Evolutionary conservation across 2,888 invertebrate species (phyloP).

Genomic region (Schizotus pectinicornis): DNA sequence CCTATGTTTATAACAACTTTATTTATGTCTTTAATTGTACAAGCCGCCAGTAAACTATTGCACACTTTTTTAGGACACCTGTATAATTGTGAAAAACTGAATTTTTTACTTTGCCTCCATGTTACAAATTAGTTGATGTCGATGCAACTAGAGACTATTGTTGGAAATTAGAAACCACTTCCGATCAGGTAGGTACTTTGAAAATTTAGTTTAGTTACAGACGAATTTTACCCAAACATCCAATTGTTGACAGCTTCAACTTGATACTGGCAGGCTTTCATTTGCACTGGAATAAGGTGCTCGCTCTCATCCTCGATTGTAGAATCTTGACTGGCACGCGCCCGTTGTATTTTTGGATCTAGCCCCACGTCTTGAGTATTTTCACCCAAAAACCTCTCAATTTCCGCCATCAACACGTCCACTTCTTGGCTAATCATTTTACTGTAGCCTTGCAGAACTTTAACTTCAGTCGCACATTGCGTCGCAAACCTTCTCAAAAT

Average conservation of each 20-base stretch:
- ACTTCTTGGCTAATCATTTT: slow-evolving; percentile 32
- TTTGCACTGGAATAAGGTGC: slow-evolving; percentile 40
- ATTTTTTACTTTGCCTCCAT: too few relatives aligned
- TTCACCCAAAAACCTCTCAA: slow-evolving; percentile 41
- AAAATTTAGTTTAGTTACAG: too few relatives aligned
- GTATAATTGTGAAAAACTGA: too few relatives aligned
- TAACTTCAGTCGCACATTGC: slow-evolving; percentile 36
- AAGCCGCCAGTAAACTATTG: too few relatives aligned
- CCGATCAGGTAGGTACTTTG: too few relatives aligned
- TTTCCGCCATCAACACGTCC: slow-evolving; percentile 43
- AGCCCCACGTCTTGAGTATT: slow-evolving; percentile 38
- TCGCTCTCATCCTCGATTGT: slow-evolving; percentile 32
- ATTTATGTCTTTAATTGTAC: too few relatives aligned
- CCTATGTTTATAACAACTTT: too few relatives aligned
- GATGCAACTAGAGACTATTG: too few relatives aligned
- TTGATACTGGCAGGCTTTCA: slow-evolving; percentile 44
- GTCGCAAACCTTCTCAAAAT: slow-evolving; percentile 23
- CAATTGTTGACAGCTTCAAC: slow-evolving; percentile 49
- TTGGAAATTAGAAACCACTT: too few relatives aligned
- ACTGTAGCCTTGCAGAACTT: slow-evolving; percentile 40
- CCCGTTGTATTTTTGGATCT: slow-evolving; percentile 41
- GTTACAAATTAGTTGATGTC: too few relatives aligned
- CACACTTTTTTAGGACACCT: too few relatives aligned
- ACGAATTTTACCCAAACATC: slow-evolving; percentile 46
- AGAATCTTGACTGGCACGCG: slow-evolving; percentile 37